Conservation (phyloP, 2,888 invertebrate species). For the Andrena minutula region DNA sequence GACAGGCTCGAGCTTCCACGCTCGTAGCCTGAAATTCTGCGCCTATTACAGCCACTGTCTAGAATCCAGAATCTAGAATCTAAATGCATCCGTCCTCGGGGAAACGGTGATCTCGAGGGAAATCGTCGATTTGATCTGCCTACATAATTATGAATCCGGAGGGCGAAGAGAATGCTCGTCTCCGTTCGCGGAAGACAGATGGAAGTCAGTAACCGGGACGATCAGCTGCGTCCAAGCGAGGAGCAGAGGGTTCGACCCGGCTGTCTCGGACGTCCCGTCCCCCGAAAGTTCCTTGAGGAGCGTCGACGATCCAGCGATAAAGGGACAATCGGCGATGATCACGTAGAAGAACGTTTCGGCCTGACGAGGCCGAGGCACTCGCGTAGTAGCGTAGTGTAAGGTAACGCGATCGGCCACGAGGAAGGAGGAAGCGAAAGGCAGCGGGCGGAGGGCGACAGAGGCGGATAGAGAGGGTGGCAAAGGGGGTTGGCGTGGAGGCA, state of each 20-base stretch:
- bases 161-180: background rate
- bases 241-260: background rate
- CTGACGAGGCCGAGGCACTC: constrained; percentile 15
- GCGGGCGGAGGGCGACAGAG: background rate
- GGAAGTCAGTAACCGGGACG: constrained; percentile 34
- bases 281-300: background rate
- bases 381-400: constrained; percentile 66
- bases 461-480: background rate
- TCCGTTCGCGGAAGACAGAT: background rate
- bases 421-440: constrained; percentile 34
- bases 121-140: too few species aligned
- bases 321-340: background rate
- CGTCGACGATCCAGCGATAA: background rate
- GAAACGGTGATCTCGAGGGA: background rate
- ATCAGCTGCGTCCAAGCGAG: constrained; percentile 9
- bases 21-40: background rate
- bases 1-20: background rate
- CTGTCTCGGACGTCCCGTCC: too few species aligned
- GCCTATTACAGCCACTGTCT: background rate
- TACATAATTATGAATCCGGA: background rate
- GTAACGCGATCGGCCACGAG: constrained; percentile 68
- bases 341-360: background rate
- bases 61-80: too few species aligned
- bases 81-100: background rate
- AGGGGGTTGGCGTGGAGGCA: background rate